phyloP scores from a whole-genome alignment of 1,140 invertebrate species.

The Pseudomyrmex sp. region DNA sequence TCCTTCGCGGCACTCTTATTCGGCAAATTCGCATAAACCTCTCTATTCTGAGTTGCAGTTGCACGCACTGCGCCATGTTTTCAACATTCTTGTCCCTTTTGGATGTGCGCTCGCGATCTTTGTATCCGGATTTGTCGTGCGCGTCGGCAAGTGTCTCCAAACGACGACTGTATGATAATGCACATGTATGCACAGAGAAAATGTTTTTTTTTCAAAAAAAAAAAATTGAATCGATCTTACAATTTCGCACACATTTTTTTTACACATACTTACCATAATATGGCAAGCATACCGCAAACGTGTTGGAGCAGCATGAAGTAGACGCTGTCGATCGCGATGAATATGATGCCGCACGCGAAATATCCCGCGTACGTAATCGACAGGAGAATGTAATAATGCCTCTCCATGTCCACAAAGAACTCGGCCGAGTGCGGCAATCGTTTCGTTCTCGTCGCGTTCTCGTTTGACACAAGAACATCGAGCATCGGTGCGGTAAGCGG shows the following conservation, averaged over 20 bases:
- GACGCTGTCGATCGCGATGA: background rate
- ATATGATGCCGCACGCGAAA: background rate
- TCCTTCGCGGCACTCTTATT: too few species aligned
- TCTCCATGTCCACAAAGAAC: conserved; percentile 63
- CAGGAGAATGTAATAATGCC: conserved; percentile 57
- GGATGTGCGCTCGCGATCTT: background rate
- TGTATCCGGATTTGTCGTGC: background rate
- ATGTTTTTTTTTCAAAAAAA: background rate
- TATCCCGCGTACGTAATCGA: conserved; percentile 58
- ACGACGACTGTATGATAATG: background rate
- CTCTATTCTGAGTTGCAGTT: conserved; percentile 36
- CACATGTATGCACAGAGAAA: background rate
- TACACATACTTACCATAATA: conserved; percentile 17
- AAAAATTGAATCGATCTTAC: background rate
- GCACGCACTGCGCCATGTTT: conserved; percentile 10
- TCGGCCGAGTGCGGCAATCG: conserved; percentile 21
- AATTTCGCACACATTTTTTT: background rate
- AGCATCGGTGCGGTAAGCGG: background rate
- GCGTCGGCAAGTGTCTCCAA: background rate
- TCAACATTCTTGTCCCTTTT: background rate
- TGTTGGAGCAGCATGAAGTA: conserved; percentile 35
- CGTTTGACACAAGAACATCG: background rate
- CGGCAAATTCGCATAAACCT: conserved; percentile 16
- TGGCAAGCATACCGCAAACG: conserved; percentile 21
- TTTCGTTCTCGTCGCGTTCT: conserved; percentile 27